These are phyloP conservation scores for Cryptus armator DNA, from an alignment of 2,888 invertebrate species.

Conservation along the genomic window DNA sequence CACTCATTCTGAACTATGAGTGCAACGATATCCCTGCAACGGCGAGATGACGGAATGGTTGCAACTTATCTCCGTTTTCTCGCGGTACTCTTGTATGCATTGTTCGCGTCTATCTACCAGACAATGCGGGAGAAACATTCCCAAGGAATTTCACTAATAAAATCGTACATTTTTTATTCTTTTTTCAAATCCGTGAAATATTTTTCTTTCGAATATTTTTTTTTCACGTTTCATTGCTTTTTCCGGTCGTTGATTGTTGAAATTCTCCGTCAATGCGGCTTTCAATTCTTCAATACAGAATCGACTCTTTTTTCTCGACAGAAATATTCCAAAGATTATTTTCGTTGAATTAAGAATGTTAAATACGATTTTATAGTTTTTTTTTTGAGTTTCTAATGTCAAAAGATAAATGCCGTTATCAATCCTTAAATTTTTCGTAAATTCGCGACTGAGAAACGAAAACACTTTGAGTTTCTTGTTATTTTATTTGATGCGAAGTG, in stretches of 20 bases:
- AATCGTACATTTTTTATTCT: not conserved
- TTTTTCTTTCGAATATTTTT: not conserved
- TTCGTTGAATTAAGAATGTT: not conserved
- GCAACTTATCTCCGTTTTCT: conserved; percentile 8
- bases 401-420: not conserved
- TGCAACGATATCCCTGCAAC: conserved; percentile 44
- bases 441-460: conserved; percentile 6
- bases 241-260: not conserved
- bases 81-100: conserved; percentile 7
- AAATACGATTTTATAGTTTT: not conserved
- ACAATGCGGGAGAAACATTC: not conserved
- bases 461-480: conserved; percentile 13
- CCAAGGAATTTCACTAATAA: not conserved
- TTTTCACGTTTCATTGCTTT: not conserved
- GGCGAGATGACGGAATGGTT: conserved; percentile 2
- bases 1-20: conserved; percentile 22
- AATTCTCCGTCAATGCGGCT: not conserved
- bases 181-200: not conserved
- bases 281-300: too few species aligned
- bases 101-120: not conserved
- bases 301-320: not conserved
- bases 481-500: conserved; percentile 21
- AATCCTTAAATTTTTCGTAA: not conserved
- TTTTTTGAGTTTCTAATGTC: not conserved
- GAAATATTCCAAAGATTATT: not conserved